Conservation (phyloP, 2,113 vertebrate genomes). For the Sebastes schlegelii region DNA sequence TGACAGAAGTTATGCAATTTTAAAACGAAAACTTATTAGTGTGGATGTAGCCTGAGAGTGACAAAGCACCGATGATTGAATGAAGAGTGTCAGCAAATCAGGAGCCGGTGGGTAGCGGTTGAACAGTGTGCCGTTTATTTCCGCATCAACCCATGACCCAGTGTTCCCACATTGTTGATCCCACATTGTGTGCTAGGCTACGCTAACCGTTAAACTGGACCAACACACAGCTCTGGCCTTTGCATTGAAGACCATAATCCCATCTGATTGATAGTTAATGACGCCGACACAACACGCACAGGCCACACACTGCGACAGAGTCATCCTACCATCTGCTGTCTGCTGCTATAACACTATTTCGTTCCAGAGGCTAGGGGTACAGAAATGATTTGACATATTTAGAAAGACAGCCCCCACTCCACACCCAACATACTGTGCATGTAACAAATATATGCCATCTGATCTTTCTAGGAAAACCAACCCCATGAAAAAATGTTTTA, state of each 20-base stretch:
- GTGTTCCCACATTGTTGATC: constrained; percentile 36
- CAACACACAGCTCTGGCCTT: constrained; percentile 20
- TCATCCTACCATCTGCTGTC: constrained; percentile 55
- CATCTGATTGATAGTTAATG: constrained; percentile 53
- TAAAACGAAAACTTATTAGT: too few relatives aligned
- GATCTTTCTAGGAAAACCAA: constrained; percentile 26
- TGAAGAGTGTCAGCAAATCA: constrained; percentile 58
- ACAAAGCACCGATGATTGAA: constrained; percentile 44
- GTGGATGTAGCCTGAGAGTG: neutral
- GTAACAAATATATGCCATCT: constrained; percentile 9
- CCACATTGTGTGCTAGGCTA: constrained; percentile 23
- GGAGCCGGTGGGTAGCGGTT: constrained; percentile 47
- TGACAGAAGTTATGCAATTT: too few relatives aligned
- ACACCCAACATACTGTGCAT: neutral
- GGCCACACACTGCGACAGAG: constrained; percentile 25
- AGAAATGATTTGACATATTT: constrained; percentile 15
- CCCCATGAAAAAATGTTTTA: constrained; percentile 24
- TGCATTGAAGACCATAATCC: constrained; percentile 51
- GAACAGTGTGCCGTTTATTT: constrained; percentile 47
- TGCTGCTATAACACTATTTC: constrained; percentile 10
- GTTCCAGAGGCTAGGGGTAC: constrained; percentile 12
- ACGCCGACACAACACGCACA: constrained; percentile 31
- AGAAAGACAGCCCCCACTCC: constrained; percentile 1
- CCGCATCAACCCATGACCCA: constrained; percentile 42
- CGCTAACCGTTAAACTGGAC: constrained; percentile 22